Percentiles rank a stretch among this genome's conserved stretches.
These are phyloP conservation scores for Dichetophora obliterata DNA, from an alignment of 2,888 invertebrate species.

Conservation along the genomic window DNA sequence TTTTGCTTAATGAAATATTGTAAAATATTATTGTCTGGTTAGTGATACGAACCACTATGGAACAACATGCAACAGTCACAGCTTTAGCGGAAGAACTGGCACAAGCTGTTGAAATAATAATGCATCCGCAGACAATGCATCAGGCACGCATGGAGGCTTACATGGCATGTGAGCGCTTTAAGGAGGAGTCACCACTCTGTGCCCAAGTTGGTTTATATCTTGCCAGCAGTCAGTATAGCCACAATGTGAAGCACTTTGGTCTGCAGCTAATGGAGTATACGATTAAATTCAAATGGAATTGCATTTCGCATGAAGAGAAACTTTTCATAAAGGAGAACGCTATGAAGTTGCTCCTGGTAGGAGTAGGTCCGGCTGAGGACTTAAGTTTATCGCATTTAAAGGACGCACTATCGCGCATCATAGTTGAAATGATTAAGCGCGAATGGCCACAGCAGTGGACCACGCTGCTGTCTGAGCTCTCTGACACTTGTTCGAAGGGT, in stretches of 20 bases:
- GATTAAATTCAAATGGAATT: conserved; percentile 93
- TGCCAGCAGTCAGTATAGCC: conserved; percentile 81
- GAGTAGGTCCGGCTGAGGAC: conserved; percentile 81
- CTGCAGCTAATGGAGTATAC: conserved; percentile 93
- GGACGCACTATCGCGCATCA: conserved; percentile 88
- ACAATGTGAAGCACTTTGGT: conserved; percentile 90
- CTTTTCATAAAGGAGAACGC: conserved; percentile 91
- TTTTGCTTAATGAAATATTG: neutral
- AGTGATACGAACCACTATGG: conserved; percentile 53
- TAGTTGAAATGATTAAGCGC: conserved; percentile 96
- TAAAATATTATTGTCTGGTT: neutral
- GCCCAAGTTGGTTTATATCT: conserved; percentile 86
- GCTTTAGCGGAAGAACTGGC: conserved; percentile 80
- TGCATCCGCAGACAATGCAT: conserved; percentile 83
- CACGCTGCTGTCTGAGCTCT: conserved; percentile 84
- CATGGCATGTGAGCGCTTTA: conserved; percentile 81
- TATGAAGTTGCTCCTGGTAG: conserved; percentile 84
- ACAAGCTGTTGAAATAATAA: conserved; percentile 84
- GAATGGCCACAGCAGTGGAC: conserved; percentile 99
- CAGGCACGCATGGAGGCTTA: conserved; percentile 85
- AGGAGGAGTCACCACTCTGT: conserved; percentile 83
- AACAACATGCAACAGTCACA: conserved; percentile 63
- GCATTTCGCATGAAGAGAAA: conserved; percentile 88
- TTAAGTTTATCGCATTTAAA: conserved; percentile 80
- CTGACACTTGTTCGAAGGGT: conserved; percentile 84